A percentile compares a stretch with the other conserved stretches of the same genome.
Conservation (phyloP, 23 tunicate species). For the Diplosoma virens region DNA sequence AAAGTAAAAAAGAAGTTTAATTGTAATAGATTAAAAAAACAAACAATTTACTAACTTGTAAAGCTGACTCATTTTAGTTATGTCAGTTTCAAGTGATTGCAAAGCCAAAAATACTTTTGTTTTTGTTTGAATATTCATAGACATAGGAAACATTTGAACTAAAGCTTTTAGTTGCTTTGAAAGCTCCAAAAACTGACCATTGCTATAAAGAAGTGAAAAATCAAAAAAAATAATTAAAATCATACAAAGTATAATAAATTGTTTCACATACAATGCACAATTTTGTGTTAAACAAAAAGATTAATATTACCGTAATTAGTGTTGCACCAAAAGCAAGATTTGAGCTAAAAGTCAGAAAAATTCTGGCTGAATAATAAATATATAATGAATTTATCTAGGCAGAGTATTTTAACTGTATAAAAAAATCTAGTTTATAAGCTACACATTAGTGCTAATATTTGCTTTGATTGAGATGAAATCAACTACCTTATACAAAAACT, state of each 20-base stretch:
- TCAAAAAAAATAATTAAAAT: background rate
- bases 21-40: too few relatives aligned
- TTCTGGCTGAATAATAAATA: too few relatives aligned
- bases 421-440: too few relatives aligned
- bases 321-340: background rate
- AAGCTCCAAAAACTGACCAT: slow-evolving; percentile 69
- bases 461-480: background rate
- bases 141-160: slow-evolving; percentile 51
- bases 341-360: background rate
- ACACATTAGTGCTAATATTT: too few relatives aligned
- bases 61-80: slow-evolving; percentile 66
- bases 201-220: slow-evolving; percentile 23
- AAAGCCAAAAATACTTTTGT: slow-evolving; percentile 65
- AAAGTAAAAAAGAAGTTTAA: too few relatives aligned
- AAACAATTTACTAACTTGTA: slow-evolving; percentile 36
- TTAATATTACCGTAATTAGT: background rate
- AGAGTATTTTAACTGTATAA: too few relatives aligned
- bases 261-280: background rate
- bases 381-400: too few relatives aligned
- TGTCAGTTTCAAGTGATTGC: slow-evolving; percentile 75
- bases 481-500: background rate
- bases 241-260: background rate
- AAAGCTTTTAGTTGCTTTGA: slow-evolving; percentile 64
- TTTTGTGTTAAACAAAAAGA: background rate
- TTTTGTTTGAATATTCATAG: slow-evolving; percentile 46